These are phyloP conservation scores for Malurus alboscapulatus DNA, from an alignment of 2,113 vertebrate genomes.

Conservation along the genomic window DNA sequence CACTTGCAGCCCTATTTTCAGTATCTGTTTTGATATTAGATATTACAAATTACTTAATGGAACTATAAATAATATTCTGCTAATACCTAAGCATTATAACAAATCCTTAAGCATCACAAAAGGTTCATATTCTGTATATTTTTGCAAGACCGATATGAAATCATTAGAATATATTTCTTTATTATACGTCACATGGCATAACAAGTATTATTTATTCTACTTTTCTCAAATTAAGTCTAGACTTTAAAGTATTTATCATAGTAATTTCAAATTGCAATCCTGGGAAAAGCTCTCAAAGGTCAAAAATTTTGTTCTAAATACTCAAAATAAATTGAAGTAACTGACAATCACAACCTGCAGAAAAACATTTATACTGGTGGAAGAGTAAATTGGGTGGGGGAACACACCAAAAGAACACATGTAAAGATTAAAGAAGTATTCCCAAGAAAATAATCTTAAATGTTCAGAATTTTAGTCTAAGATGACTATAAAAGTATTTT, in stretches of 20 bases:
- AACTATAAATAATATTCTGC: neutral
- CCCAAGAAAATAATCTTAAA: neutral
- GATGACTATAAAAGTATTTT: neutral
- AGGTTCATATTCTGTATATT: neutral
- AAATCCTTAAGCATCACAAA: neutral
- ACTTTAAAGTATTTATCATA: neutral
- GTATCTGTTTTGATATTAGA: neutral
- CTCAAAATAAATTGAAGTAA: neutral
- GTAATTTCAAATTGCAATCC: neutral
- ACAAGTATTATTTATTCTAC: neutral
- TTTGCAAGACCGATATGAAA: neutral
- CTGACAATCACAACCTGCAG: neutral
- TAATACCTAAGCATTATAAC: neutral
- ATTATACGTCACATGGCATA: neutral
- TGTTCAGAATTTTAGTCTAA: neutral
- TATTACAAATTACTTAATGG: neutral
- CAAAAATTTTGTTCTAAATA: neutral
- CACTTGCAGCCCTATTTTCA: neutral
- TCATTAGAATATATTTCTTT: neutral
- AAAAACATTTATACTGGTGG: neutral
- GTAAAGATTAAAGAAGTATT: neutral
- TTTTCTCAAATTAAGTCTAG: neutral
- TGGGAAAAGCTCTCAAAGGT: neutral
- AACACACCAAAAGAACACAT: neutral
- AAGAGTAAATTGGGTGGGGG: neutral